Conservation (phyloP, 64 coral and sea anemone species). For the Montipora sp. region DNA sequence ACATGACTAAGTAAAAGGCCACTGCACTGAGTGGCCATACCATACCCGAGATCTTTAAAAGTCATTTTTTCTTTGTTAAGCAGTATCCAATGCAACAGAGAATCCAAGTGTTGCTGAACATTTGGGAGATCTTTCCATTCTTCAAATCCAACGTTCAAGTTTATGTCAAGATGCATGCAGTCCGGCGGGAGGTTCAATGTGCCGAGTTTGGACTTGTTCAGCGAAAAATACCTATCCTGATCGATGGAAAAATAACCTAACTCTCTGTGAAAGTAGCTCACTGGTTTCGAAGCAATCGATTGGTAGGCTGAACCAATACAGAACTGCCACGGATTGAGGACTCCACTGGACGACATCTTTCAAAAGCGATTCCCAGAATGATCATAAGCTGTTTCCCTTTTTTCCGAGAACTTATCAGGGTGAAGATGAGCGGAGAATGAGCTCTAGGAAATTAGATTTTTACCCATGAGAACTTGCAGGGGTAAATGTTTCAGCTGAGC, state of each 20-base stretch:
- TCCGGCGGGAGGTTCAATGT: neutral
- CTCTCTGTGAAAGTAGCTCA: constrained; percentile 14
- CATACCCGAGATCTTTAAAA: neutral
- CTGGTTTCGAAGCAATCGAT: neutral
- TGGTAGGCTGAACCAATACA: constrained; percentile 11
- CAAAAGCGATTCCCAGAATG: neutral
- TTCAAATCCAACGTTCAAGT: constrained; percentile 36
- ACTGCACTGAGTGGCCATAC: neutral
- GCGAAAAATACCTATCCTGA: neutral
- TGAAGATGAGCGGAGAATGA: neutral
- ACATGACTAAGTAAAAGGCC: too few species aligned
- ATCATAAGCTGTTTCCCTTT: neutral
- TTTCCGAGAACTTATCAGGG: neutral
- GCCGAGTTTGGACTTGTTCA: constrained; percentile 4
- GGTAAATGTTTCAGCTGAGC: neutral
- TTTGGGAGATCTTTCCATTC: constrained; percentile 11
- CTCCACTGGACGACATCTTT: neutral
- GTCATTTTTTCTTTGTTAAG: constrained; percentile 22
- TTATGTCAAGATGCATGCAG: constrained; percentile 14
- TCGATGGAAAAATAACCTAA: constrained; percentile 27
- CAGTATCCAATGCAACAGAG: constrained; percentile 30
- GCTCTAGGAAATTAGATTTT: neutral
- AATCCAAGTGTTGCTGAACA: constrained; percentile 47
- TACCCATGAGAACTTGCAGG: constrained; percentile 1
- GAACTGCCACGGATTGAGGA: neutral